These are phyloP conservation scores for Athripsodes cinereus DNA, from an alignment of 2,888 invertebrate genomes.

Conservation along the genomic window DNA sequence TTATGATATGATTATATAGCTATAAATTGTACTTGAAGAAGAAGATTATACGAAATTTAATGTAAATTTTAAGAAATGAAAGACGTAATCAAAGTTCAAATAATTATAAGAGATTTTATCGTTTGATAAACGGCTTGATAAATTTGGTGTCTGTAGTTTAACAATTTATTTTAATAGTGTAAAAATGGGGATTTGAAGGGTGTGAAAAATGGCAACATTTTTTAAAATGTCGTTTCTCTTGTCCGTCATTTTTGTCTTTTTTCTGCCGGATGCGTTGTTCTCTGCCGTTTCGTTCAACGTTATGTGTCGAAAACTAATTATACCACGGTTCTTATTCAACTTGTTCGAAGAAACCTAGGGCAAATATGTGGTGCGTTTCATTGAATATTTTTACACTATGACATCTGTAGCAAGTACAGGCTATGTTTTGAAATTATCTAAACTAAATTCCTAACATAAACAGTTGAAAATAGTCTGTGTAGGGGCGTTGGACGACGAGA, in stretches of 20 bases:
- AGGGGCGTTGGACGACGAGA: conserved; percentile 3
- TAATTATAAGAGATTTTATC: too few species aligned
- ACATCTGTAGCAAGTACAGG: neutral
- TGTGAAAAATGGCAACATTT: conserved; percentile 5
- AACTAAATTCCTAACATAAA: conserved; percentile 18
- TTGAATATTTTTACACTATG: neutral
- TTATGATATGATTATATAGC: too few species aligned
- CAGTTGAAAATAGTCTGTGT: conserved; percentile 17
- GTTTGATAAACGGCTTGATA: too few species aligned
- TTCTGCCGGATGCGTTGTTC: conserved; percentile 52
- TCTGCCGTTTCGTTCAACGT: conserved; percentile 38
- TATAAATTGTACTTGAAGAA: too few species aligned
- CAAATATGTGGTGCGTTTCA: conserved; percentile 29
- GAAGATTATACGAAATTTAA: too few species aligned
- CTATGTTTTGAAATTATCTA: conserved; percentile 10
- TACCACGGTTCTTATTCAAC: conserved; percentile 47
- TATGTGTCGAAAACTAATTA: conserved; percentile 32
- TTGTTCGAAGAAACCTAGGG: conserved; percentile 51
- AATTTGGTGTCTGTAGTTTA: too few species aligned
- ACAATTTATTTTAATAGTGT: too few species aligned
- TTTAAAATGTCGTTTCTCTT: conserved; percentile 49
- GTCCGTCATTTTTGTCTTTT: conserved; percentile 51
- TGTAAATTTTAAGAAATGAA: too few species aligned
- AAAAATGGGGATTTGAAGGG: too few species aligned
- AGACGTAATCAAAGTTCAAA: too few species aligned